phyloP scores from a whole-genome alignment of 2,113 vertebrate genomes.

The Sclerurus mexicanus region DNA sequence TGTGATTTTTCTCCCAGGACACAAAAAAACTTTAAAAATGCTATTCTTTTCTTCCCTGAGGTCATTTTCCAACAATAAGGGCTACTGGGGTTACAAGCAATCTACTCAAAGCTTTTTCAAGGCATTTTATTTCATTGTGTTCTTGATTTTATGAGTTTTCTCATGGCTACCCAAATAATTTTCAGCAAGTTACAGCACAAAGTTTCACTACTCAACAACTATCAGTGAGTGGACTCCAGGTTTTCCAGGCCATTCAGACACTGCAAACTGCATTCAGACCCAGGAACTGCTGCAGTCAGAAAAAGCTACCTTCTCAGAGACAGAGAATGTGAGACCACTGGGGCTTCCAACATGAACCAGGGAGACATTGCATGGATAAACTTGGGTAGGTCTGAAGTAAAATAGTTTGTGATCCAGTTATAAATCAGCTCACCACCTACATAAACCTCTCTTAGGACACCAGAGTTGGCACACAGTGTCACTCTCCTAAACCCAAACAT shows the following conservation, averaged over 20 bases:
- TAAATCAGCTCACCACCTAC: neutral
- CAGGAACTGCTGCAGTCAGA: neutral
- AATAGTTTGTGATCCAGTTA: neutral
- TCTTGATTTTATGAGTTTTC: neutral
- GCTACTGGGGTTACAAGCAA: neutral
- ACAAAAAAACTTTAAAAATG: neutral
- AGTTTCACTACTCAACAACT: neutral
- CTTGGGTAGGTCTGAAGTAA: neutral
- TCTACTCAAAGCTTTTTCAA: neutral
- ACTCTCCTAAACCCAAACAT: neutral
- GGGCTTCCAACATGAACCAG: neutral
- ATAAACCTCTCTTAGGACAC: neutral
- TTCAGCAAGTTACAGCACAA: neutral
- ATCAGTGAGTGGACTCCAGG: neutral
- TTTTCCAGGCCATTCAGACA: neutral
- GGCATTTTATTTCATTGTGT: neutral
- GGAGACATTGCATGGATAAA: neutral
- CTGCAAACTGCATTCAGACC: neutral
- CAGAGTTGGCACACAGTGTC: neutral
- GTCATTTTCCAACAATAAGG: neutral
- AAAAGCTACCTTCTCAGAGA: neutral
- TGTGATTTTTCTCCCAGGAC: neutral
- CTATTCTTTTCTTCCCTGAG: neutral
- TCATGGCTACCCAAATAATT: neutral
- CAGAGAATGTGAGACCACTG: fast-evolving